These are phyloP conservation scores for Palythoa caribaeorum DNA, from an alignment of 92 coral and sea anemone species.

Conservation along the genomic window DNA sequence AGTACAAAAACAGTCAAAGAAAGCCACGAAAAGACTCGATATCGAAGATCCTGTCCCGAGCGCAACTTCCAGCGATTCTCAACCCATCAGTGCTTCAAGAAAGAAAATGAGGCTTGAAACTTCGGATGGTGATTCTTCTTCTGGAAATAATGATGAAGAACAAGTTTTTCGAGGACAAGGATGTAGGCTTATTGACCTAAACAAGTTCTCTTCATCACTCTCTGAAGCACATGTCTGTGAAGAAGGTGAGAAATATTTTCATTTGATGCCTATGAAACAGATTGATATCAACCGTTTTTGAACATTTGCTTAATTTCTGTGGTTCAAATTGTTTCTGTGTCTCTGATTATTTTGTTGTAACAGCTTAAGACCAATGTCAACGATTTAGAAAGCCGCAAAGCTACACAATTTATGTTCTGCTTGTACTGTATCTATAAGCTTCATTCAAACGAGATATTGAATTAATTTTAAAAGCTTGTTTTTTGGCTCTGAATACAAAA, in stretches of 20 bases:
- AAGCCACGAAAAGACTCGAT: neutral
- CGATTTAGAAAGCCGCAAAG: conserved; percentile 37
- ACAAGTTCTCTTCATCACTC: conserved; percentile 59
- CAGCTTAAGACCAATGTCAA: neutral
- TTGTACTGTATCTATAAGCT: conserved; percentile 35
- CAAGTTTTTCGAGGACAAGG: conserved; percentile 13
- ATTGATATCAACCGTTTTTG: conserved; percentile 26
- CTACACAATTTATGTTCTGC: conserved; percentile 40
- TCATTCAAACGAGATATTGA: conserved; percentile 34
- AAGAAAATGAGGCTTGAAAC: conserved; percentile 27
- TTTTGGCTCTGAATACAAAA: conserved; percentile 35
- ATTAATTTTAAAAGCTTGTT: conserved; percentile 27
- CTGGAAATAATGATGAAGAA: conserved; percentile 21
- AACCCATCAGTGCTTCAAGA: conserved; percentile 26
- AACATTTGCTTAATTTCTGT: conserved; percentile 22
- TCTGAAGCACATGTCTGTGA: conserved; percentile 58
- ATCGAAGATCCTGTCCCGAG: neutral
- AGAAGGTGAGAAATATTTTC: conserved; percentile 57
- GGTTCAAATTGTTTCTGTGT: conserved; percentile 20
- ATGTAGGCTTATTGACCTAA: conserved; percentile 64
- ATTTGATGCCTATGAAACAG: conserved; percentile 4
- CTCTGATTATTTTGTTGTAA: neutral
- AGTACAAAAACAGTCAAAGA: conserved; percentile 6
- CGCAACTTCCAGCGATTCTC: conserved; percentile 16
- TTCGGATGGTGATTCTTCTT: conserved; percentile 4